These are phyloP conservation scores for Tipula lateralis DNA, from an alignment of 2,888 invertebrate species.

Conservation along the genomic window DNA sequence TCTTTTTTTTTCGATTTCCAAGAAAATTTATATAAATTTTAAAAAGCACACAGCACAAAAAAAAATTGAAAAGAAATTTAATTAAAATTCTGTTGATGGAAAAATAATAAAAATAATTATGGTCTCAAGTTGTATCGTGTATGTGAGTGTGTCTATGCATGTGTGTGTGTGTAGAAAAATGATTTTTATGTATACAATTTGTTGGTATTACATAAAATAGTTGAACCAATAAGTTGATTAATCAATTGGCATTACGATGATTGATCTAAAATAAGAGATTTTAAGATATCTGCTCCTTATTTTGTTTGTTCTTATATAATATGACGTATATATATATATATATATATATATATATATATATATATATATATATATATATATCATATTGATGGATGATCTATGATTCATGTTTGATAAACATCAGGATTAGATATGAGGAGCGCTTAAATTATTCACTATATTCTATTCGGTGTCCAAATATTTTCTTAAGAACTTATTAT, in stretches of 20 bases:
- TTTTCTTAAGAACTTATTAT: no score
- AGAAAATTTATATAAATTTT: not conserved
- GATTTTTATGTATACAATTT: not conserved
- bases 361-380: no score
- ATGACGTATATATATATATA: no score
- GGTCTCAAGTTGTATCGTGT: not conserved
- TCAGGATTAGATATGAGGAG: no score
- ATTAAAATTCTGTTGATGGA: not conserved
- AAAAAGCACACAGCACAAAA: not conserved
- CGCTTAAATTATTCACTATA: no score
- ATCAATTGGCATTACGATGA: not conserved
- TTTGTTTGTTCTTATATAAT: not conserved
- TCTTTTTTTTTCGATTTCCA: not conserved
- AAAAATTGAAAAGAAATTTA: not conserved
- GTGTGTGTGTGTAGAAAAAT: not conserved
- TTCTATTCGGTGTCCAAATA: no score
- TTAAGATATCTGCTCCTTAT: not conserved
- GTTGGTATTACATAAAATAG: not conserved
- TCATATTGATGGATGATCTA: no score
- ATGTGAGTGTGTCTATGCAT: not conserved
- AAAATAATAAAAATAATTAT: constrained; percentile 1
- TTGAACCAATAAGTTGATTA: not conserved
- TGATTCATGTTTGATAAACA: no score
- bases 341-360: no score
- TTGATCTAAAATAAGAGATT: not conserved